Base-by-base conservation (phyloP, 2,113 vertebrate species). In the Eublepharis macularius region DNA sequence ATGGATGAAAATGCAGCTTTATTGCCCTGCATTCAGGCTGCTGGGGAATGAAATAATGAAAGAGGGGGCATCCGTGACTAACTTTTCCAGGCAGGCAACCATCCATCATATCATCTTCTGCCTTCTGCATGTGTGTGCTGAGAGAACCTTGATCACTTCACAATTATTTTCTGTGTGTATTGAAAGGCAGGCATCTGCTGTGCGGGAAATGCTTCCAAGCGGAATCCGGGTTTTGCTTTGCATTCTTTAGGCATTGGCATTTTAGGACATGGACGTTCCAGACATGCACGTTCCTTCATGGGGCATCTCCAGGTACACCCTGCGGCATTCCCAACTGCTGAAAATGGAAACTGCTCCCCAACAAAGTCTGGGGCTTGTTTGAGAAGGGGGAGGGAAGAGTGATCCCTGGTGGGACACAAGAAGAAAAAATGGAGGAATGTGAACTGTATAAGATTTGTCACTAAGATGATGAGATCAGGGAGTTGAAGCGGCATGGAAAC, bases 1-100 rank as follows among this genome's bases (percentile, higher is more conserved):
- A 93, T 88, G 95, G 95, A 92, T 97, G 96, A 92, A 96, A 96
- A 96, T 90, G 92, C 91, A 92, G 51, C 91, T 96, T 93, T 94
- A 94, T 90, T 93, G 88, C 92, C 86, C 77, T 0, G 78, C 88
- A 87, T 92, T 91, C 81, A 76, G 85, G 91, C 81, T 4, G 13
- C 43, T 78, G 63, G 66, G 43, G 89, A 96, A 95, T 94, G 94
- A 94, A 94, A 93, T 94, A 93, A 93, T 87, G 86, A 91, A 93
- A 85, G 0, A 49, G 60, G 85, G 81, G 83, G 80, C 66, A 65
- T 13, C 83, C 88, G 54, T 0, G 0, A 77, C 63, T 24, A 47
- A 82, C 60, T 84, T 19, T 81, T 82, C 32, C 6, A 76, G 73
- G 70, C n/a, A 88, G 84, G 86, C 80, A 66, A 6, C 1, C 93